Evolutionary conservation across 2,888 invertebrate species (phyloP), one percentile per base, ranked within the genome.

Genomic region (Eledona agricola): DNA sequence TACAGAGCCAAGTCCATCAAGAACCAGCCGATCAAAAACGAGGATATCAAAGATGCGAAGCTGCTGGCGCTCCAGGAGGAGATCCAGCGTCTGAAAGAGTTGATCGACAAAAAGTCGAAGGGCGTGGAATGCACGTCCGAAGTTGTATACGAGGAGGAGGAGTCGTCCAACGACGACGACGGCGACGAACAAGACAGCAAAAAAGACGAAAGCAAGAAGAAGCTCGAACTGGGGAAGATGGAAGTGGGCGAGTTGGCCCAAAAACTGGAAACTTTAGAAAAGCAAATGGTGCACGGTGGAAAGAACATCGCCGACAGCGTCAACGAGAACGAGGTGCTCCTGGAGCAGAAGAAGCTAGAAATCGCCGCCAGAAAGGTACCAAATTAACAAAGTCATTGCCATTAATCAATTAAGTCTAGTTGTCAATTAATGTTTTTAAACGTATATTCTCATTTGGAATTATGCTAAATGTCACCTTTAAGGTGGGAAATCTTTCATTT

Each of bases 41-140:
- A 99, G 77, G 98, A 99, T 82, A 97, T 98, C 20, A 98, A 99
- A 77, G 98, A 99, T 77, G 97, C 98, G 11, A 85, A 98, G 71
- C 79, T 77, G 16, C 83, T 96, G 69, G 93, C 97, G 74, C 95
- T 96, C 77, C 97, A 98, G 75, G 90, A 92, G 59, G 96, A 96
- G 80, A 96, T 97, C 72, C 88, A 89, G 67, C 54, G 92, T 4
- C 80, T 74, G 35, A 75, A 72, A 43, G 61, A 67, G 40, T 61
- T 75, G 9, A 75, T 76, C 29, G 66, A 67, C 54, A 66, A 69
- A 32, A 75, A 73, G 46, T 69, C 66, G 29, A 69, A 70, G 26
- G 75, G 74, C 1, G 53, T 59, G 3, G 57, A 65, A 20, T 50
- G 53, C 45, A 20, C 77, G 78, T 83, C 29, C 76, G 78, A 60